These are phyloP conservation scores for Asarcornis scutulata DNA, from an alignment of 2,113 vertebrate genomes.

Conservation along the genomic window DNA sequence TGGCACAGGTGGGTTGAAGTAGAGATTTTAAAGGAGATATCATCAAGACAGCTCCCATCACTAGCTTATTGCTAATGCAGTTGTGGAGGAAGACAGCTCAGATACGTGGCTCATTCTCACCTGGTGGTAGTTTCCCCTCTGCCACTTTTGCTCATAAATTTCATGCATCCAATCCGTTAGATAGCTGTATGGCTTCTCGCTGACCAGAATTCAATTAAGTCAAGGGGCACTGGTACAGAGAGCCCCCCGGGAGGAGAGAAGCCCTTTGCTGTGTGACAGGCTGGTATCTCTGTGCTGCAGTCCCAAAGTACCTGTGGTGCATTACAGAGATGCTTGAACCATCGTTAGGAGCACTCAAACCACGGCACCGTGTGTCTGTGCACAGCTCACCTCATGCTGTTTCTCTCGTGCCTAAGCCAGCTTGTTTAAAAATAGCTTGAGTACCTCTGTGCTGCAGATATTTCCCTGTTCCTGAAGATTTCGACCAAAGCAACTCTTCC, in stretches of 20 bases:
- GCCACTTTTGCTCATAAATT: not conserved
- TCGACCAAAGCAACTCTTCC: not conserved
- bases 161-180: not conserved
- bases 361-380: not conserved
- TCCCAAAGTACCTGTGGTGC: fast-evolving
- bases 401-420: not conserved
- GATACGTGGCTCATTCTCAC: not conserved
- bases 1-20: not conserved
- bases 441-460: not conserved
- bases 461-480: not conserved
- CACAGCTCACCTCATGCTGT: not conserved
- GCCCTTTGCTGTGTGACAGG: not conserved
- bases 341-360: not conserved
- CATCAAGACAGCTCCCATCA: not conserved
- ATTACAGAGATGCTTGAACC: not conserved
- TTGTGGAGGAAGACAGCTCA: not conserved
- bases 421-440: not conserved
- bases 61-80: not conserved
- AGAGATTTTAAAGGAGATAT: not conserved
- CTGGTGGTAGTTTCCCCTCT: not conserved
- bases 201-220: not conserved
- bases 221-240: not conserved
- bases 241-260: not conserved
- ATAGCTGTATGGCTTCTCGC: not conserved
- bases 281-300: not conserved